Base-by-base conservation (phyloP, 2,797 vertebrate genomes). In the Spea hammondii region DNA sequence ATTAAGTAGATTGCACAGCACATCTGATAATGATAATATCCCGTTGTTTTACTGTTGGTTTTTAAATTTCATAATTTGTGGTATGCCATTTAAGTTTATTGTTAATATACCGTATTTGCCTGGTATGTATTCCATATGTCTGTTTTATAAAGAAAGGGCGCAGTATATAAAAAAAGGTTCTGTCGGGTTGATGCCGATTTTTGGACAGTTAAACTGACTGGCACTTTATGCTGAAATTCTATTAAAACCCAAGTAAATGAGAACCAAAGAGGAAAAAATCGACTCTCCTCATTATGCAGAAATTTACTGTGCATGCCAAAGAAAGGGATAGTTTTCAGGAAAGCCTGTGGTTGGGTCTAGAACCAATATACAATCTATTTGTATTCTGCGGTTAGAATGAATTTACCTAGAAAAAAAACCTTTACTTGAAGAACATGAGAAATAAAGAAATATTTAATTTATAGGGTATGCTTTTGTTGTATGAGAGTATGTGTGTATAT, bases 261-360 rank as follows among this genome's bases (percentile, higher is more conserved):
- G 72, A 80, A 65, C 70, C 17, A 80, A 17, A 62, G 1, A 57
- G 8, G 5, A 62, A 62, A 70, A 70, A 70, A 75, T 48, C 64
- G 78, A 55, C 46, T 67, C 78, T 70, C 70, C 78, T 80, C 78
- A 75, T 80, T 59, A 65, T 68, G 48, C 59, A 80, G 78, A 80
- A 70, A 75, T 75, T 47, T 66, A 45, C 55, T 13, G 10, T 48
- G 32, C 45, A 46, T 60, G 78, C 78, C 78, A 80, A 65, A 67
- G 11, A 65, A 55, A 50, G 49, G 57, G 46, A 75, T 75, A 70
- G 67, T 13, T 80, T 80, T 80, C 72, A 80, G 72, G 78, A 68
- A 80, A 80, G 60, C 13, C 78, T 80, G 78, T 75, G 78, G 78
- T 70, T 60, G 50, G 44, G 55, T 79, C 75, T 74, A 80, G 67